These are phyloP conservation scores for Hippocampus mohnikei DNA, from an alignment of 2,113 vertebrate genomes.

Conservation along the genomic window DNA sequence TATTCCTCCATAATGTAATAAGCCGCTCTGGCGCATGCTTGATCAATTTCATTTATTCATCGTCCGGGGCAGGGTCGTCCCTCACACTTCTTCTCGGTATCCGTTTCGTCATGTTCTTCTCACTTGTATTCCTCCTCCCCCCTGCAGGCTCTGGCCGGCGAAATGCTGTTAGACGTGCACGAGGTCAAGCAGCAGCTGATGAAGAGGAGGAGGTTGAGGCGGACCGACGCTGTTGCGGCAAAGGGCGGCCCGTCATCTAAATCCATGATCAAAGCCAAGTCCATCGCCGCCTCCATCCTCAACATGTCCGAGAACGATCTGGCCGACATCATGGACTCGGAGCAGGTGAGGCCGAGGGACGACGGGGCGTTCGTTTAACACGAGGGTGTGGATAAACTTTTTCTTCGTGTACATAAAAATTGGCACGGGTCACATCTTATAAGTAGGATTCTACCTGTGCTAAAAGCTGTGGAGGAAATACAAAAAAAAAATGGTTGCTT, in stretches of 20 bases:
- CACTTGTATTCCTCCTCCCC: slow-evolving; percentile 43
- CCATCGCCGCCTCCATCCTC: slow-evolving; percentile 86
- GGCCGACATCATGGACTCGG: slow-evolving; percentile 81
- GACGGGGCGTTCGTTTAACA: slow-evolving; percentile 20
- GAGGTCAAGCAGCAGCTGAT: slow-evolving; percentile 77
- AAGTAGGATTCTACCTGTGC: no score
- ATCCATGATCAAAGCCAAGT: slow-evolving; percentile 82
- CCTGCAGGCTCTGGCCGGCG: slow-evolving; percentile 75
- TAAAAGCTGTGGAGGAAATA: no score
- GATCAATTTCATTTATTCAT: slow-evolving; percentile 74
- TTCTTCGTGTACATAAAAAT: neutral
- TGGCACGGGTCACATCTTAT: no score
- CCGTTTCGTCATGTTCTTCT: slow-evolving; percentile 65
- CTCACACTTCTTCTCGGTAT: slow-evolving; percentile 59
- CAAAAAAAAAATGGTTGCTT: no score
- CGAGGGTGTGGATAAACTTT: neutral
- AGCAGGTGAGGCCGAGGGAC: slow-evolving; percentile 75
- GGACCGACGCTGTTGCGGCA: slow-evolving; percentile 52
- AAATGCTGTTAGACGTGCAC: slow-evolving; percentile 77
- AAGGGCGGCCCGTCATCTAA: slow-evolving; percentile 69
- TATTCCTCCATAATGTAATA: slow-evolving; percentile 72
- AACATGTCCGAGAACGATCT: slow-evolving; percentile 86
- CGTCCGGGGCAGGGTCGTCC: slow-evolving; percentile 59
- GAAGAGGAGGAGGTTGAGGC: slow-evolving; percentile 75
- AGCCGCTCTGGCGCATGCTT: slow-evolving; percentile 67